These are phyloP conservation scores for Saccostrea echinata DNA, from an alignment of 1,140 invertebrate genomes.

Conservation along the genomic window DNA sequence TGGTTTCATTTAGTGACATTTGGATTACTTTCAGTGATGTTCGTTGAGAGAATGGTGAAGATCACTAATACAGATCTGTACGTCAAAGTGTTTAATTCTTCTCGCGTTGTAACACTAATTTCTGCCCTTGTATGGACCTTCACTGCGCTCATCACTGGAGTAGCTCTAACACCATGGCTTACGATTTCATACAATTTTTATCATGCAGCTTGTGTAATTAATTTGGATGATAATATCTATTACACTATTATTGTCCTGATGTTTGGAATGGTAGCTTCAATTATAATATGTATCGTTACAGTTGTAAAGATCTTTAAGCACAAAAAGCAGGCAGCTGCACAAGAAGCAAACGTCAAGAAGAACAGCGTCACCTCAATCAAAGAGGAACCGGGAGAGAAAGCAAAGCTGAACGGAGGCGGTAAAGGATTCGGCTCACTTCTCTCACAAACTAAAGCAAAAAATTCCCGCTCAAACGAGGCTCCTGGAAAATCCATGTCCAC, in stretches of 20 bases:
- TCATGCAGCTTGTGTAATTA: slow-evolving; percentile 46
- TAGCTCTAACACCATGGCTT: slow-evolving; percentile 27
- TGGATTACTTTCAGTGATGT: slow-evolving; percentile 45
- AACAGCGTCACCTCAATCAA: slow-evolving; percentile 4
- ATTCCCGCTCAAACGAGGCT: not conserved
- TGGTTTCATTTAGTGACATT: slow-evolving; percentile 50
- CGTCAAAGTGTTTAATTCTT: slow-evolving; percentile 35
- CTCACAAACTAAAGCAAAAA: not conserved
- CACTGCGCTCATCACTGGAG: not conserved
- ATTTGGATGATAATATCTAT: slow-evolving; percentile 44
- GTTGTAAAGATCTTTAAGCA: slow-evolving; percentile 28
- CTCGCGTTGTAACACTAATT: slow-evolving; percentile 11
- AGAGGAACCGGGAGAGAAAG: slow-evolving; percentile 17
- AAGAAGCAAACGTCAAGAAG: slow-evolving; percentile 31
- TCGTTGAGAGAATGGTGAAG: slow-evolving; percentile 51
- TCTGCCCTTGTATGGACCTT: slow-evolving; percentile 28
- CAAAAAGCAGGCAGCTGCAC: slow-evolving; percentile 35
- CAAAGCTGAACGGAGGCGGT: not conserved
- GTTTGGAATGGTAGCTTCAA: slow-evolving; percentile 41
- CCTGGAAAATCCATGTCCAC: not conserved
- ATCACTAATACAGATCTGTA: slow-evolving; percentile 45
- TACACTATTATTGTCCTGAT: slow-evolving; percentile 47
- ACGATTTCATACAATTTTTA: slow-evolving; percentile 50
- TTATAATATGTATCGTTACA: slow-evolving; percentile 21
- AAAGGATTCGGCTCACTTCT: not conserved